These are phyloP conservation scores for Sturmia bella DNA, from an alignment of 2,888 invertebrate genomes.

Conservation along the genomic window DNA sequence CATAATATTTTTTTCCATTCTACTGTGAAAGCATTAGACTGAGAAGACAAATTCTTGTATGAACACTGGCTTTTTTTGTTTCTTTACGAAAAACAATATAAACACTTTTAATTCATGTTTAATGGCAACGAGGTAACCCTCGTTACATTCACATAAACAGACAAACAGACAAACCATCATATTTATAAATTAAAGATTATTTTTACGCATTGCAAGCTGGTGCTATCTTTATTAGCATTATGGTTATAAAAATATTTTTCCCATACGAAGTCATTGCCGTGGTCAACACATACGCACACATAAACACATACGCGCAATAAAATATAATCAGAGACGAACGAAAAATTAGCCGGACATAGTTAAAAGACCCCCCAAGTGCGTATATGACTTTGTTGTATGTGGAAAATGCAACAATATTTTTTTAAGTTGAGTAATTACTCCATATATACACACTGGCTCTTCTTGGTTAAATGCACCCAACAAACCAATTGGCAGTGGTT, in stretches of 20 bases:
- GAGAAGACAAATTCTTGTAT: no score
- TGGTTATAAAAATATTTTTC: constrained; percentile 60
- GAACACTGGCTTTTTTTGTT: no score
- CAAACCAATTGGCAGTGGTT: no score
- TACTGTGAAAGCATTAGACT: no score
- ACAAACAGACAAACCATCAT: background rate
- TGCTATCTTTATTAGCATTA: constrained; percentile 42
- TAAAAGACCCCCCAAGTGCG: constrained; percentile 66
- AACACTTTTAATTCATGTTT: no score
- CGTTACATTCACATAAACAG: constrained; percentile 1
- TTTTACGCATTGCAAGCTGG: constrained; percentile 39
- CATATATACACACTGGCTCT: constrained; percentile 19
- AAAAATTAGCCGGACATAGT: constrained; percentile 29
- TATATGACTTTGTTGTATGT: constrained; percentile 60
- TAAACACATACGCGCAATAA: constrained; percentile 24
- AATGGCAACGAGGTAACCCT: background rate
- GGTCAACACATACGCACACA: constrained; percentile 30
- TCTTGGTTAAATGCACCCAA: background rate
- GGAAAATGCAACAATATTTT: constrained; percentile 60
- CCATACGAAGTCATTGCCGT: constrained; percentile 50
- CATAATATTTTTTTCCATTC: no score
- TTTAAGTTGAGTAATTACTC: constrained; percentile 65
- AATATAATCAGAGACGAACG: constrained; percentile 23
- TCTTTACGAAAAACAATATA: no score
- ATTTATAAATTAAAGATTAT: constrained; percentile 17